These are phyloP conservation scores for Hephaestus fuliginosus DNA, from an alignment of 2,797 vertebrate species.

Conservation along the genomic window DNA sequence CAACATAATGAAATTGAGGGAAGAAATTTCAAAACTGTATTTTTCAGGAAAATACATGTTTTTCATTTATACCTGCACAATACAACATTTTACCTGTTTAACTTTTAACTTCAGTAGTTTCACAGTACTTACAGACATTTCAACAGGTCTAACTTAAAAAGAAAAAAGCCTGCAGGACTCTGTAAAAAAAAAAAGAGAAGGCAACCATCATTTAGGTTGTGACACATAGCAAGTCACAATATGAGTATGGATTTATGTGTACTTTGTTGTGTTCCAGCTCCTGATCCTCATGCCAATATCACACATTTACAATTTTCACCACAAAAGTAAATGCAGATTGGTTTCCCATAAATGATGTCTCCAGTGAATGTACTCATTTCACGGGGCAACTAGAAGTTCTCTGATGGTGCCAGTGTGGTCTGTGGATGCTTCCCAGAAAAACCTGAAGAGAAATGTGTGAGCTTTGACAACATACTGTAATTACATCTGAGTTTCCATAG, in stretches of 20 bases:
- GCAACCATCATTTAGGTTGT: conserved; percentile 5
- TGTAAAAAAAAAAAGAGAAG: neutral
- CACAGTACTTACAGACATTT: neutral
- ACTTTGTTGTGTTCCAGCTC: too few species aligned
- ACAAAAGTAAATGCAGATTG: conserved; percentile 21
- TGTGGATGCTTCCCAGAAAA: conserved; percentile 48
- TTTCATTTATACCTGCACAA: conserved; percentile 1
- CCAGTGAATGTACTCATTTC: conserved; percentile 38
- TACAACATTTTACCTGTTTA: neutral
- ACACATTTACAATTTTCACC: conserved; percentile 13
- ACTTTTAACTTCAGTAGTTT: neutral
- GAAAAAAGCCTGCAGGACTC: neutral
- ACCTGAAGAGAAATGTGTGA: conserved; percentile 32
- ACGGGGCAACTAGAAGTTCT: conserved; percentile 42
- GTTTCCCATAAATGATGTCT: conserved; percentile 51
- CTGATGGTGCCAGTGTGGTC: conserved; percentile 39
- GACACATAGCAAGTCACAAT: conserved; percentile 22
- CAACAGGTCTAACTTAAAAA: conserved; percentile 6
- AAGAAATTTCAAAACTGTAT: neutral
- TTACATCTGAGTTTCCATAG: conserved; percentile 59
- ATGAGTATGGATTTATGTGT: conserved; percentile 6
- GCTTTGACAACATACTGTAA: conserved; percentile 52
- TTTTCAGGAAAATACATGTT: neutral
- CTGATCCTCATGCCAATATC: too few species aligned
- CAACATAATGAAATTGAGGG: conserved; percentile 7